phyloP scores from a whole-genome alignment of 1,140 invertebrate species.

The Pseudomyrmex pallidus region DNA sequence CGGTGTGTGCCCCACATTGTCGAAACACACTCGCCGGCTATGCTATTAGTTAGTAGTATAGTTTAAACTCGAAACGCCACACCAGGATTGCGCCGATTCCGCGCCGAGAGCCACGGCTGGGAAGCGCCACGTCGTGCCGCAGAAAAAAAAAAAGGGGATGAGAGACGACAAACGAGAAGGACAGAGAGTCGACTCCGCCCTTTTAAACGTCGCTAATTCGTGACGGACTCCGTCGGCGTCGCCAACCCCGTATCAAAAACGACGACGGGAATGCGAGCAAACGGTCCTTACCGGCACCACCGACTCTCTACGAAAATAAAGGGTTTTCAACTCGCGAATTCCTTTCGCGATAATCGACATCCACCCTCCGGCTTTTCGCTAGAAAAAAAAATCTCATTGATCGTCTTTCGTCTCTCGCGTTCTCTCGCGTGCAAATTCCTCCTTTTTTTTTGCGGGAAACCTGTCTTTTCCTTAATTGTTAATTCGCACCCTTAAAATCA shows the following conservation, averaged over 20 bases:
- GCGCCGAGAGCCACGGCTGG: not conserved
- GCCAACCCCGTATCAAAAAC: constrained; percentile 29
- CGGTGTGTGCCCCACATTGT: constrained; percentile 78
- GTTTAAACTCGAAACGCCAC: constrained; percentile 74
- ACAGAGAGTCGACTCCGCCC: constrained; percentile 63
- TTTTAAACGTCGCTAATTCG: constrained; percentile 81
- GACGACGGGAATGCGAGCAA: constrained; percentile 21
- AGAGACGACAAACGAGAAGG: constrained; percentile 49
- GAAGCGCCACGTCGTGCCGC: constrained; percentile 10
- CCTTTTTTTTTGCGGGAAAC: too few species aligned
- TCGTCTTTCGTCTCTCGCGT: not conserved
- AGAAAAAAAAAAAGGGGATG: constrained; percentile 22
- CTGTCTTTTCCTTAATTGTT: not conserved
- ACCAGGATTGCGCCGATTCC: not conserved
- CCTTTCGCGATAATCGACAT: constrained; percentile 17
- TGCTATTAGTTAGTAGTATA: constrained; percentile 85
- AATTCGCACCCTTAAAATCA: constrained; percentile 15
- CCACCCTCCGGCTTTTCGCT: not conserved
- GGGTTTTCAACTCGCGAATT: constrained; percentile 31
- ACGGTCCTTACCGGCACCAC: not conserved
- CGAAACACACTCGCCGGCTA: constrained; percentile 80
- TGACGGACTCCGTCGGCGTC: constrained; percentile 75
- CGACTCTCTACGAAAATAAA: constrained; percentile 19
- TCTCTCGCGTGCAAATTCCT: not conserved
- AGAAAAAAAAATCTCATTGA: not conserved